Conservation (phyloP, 1,140 invertebrate genomes). For the Drosophila melanogaster region Release_6_plus_ISO1_MT NC_004354.4:17585501-17586000, state of each 20-base stretch:
- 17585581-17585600: not conserved
- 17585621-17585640: conserved; percentile 1
- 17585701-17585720: not conserved
- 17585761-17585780: conserved; percentile 14
- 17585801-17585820: conserved; percentile 53
- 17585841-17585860: conserved; percentile 48
- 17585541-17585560: no score
- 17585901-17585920: conserved; percentile 62
- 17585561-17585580: not conserved
- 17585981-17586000: conserved; percentile 34
- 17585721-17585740: conserved; percentile 21
- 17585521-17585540: no score
- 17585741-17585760: conserved; percentile 34
- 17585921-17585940: conserved; percentile 51
- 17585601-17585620: not conserved
- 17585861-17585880: conserved; percentile 67
- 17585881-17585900: conserved; percentile 62
- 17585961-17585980: not conserved
- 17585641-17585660: conserved; percentile 16
- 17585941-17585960: conserved; percentile 20
- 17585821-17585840: conserved; percentile 57
- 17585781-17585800: conserved; percentile 7
- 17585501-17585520: no score
- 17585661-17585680: conserved; percentile 33
- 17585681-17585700: conserved; percentile 29